phyloP scores from a whole-genome alignment of 2,113 vertebrate genomes.

The Nyctereutes procyonoides region DNA sequence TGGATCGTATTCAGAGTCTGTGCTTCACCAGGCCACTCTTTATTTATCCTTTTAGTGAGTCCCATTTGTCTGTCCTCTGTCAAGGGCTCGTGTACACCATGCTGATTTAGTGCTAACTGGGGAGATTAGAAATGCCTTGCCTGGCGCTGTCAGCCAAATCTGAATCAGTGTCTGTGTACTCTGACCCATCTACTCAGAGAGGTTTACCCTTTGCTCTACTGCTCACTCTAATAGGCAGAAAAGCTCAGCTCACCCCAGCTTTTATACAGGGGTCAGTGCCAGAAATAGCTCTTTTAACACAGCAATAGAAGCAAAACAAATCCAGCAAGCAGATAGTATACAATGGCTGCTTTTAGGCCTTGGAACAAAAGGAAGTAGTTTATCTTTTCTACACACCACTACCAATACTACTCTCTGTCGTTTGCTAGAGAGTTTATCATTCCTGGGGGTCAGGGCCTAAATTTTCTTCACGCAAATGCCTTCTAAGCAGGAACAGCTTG shows the following conservation, averaged over 20 bases:
- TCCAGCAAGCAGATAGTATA: slow-evolving; percentile 77
- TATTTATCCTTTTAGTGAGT: slow-evolving; percentile 85
- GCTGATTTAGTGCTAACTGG: slow-evolving; percentile 84
- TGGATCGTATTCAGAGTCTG: background rate
- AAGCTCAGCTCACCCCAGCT: slow-evolving; percentile 82
- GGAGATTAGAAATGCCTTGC: slow-evolving; percentile 83
- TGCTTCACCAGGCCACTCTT: slow-evolving; percentile 78
- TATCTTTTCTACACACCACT: background rate
- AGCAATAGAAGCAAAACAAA: slow-evolving; percentile 79
- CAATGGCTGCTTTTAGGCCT: slow-evolving; percentile 23
- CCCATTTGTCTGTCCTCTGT: slow-evolving; percentile 83
- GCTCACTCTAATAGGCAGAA: slow-evolving; percentile 85
- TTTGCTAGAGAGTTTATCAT: slow-evolving; percentile 18
- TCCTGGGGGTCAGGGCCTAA: background rate
- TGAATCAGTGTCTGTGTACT: slow-evolving; percentile 79
- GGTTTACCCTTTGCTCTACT: slow-evolving; percentile 83
- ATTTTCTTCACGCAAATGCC: background rate
- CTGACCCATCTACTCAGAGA: slow-evolving; percentile 81
- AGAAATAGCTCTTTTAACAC: slow-evolving; percentile 85
- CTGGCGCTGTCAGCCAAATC: slow-evolving; percentile 82
- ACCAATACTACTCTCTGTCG: background rate
- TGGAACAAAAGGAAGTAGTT: slow-evolving; percentile 47
- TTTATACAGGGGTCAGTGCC: slow-evolving; percentile 82
- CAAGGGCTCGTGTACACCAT: slow-evolving; percentile 79
- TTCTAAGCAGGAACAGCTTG: background rate